These are phyloP conservation scores for Drosophila affinis DNA, from an alignment of 2,888 invertebrate genomes.

Conservation along the genomic window DNA sequence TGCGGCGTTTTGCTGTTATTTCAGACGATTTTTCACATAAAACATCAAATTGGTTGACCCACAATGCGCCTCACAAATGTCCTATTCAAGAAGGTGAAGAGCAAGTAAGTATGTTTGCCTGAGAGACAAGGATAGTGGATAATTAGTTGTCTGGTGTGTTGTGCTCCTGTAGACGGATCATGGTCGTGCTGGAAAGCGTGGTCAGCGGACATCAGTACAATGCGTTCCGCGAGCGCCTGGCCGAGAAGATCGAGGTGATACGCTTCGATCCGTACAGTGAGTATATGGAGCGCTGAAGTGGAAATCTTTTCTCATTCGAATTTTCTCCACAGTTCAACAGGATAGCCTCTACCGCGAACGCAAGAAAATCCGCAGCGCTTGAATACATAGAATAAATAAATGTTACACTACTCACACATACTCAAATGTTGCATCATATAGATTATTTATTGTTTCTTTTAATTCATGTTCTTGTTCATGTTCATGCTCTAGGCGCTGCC, in stretches of 20 bases:
- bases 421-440: background rate
- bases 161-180: slow-evolving; percentile 85
- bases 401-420: background rate
- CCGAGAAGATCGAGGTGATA: slow-evolving; percentile 90
- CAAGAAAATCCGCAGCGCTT: slow-evolving; percentile 89
- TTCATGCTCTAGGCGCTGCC: background rate
- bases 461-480: background rate
- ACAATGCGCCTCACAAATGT: slow-evolving; percentile 87
- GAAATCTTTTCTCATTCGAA: background rate
- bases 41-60: too few relatives aligned
- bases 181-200: slow-evolving; percentile 92
- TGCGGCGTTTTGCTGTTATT: too few relatives aligned
- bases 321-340: slow-evolving; percentile 87
- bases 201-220: slow-evolving; percentile 90
- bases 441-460: background rate
- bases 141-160: too few relatives aligned
- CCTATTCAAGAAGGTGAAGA: slow-evolving; percentile 89
- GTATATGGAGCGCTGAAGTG: slow-evolving; percentile 74
- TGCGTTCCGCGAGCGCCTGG: slow-evolving; percentile 88
- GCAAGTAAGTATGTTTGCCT: slow-evolving; percentile 87
- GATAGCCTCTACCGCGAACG: slow-evolving; percentile 88
- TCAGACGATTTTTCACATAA: too few relatives aligned
- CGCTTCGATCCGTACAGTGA: slow-evolving; percentile 92
- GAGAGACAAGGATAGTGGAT: background rate
- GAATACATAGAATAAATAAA: background rate